phyloP scores from a whole-genome alignment of 2,888 invertebrate species.

The Dusona sp. region DNA sequence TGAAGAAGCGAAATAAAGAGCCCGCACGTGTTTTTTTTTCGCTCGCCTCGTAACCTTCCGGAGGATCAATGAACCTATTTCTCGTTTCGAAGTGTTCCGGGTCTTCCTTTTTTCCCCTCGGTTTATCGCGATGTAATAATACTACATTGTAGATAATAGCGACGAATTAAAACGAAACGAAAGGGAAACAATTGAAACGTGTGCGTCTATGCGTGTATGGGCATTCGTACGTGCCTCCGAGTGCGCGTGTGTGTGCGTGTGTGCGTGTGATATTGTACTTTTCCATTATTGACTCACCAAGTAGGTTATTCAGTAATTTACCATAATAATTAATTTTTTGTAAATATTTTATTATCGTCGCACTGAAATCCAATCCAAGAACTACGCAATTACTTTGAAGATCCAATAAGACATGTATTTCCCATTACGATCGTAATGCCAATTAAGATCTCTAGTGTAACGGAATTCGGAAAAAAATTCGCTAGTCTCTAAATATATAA shows the following conservation, averaged over 20 bases:
- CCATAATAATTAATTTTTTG: background rate
- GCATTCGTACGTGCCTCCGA: background rate
- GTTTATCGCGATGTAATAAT: constrained; percentile 37
- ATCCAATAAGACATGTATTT: background rate
- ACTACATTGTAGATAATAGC: constrained; percentile 20
- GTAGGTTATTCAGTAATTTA: background rate
- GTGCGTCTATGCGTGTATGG: background rate
- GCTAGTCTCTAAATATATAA: constrained; percentile 19
- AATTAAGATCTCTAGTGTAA: constrained; percentile 35
- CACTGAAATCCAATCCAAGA: background rate
- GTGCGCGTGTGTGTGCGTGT: too few relatives aligned
- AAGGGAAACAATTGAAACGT: background rate
- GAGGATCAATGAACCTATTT: constrained; percentile 57
- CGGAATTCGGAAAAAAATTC: constrained; percentile 30
- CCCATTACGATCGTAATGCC: background rate
- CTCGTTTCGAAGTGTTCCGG: constrained; percentile 44
- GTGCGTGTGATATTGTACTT: background rate
- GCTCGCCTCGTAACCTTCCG: constrained; percentile 31
- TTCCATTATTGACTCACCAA: background rate
- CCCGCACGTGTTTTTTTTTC: constrained; percentile 57
- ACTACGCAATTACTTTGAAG: background rate
- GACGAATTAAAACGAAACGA: constrained; percentile 6
- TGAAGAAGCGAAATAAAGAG: constrained; percentile 41
- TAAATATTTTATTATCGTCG: background rate
- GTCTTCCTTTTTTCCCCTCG: constrained; percentile 22